Evolutionary conservation across 2,113 vertebrate species (phyloP).

Genomic region (Synodontis membranacea): DNA sequence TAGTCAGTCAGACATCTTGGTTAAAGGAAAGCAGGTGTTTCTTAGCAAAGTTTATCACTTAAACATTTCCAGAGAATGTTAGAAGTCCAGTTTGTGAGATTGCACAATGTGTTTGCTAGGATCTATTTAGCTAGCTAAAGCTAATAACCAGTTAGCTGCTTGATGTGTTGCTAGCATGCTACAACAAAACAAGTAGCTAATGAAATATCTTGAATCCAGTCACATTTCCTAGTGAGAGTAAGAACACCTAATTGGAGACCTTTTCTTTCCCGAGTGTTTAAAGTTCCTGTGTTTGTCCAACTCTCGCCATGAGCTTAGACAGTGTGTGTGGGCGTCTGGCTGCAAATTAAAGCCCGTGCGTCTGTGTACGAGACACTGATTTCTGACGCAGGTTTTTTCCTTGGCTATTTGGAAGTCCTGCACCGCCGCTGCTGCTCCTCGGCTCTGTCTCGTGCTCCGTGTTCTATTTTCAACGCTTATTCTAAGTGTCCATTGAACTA

Average conservation of each 20-base stretch:
- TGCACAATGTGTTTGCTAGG: too few relatives aligned
- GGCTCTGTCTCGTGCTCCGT: background rate
- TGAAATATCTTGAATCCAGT: background rate
- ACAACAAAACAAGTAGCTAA: too few relatives aligned
- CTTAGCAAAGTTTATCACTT: background rate
- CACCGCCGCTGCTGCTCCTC: conserved; percentile 21
- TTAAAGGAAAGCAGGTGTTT: background rate
- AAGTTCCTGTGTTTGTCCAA: background rate
- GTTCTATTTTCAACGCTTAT: background rate
- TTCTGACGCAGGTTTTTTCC: conserved; percentile 23
- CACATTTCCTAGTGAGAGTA: background rate
- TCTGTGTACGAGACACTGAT: conserved; percentile 41
- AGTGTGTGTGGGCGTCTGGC: conserved; percentile 18
- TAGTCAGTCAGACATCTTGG: background rate
- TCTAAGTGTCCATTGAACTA: background rate
- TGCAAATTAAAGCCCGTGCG: too few relatives aligned
- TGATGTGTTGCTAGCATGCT: too few relatives aligned
- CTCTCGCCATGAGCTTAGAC: background rate
- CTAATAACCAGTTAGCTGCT: background rate
- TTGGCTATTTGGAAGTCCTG: background rate
- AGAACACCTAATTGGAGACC: background rate
- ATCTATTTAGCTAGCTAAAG: background rate
- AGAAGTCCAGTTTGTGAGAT: background rate
- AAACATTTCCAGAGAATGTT: background rate
- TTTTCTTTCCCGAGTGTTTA: background rate